Percentiles rank a stretch among this genome's conserved stretches.
phyloP scores from a whole-genome alignment of 2,113 vertebrate species.

The Pseudolaguvia tuberculata region DNA sequence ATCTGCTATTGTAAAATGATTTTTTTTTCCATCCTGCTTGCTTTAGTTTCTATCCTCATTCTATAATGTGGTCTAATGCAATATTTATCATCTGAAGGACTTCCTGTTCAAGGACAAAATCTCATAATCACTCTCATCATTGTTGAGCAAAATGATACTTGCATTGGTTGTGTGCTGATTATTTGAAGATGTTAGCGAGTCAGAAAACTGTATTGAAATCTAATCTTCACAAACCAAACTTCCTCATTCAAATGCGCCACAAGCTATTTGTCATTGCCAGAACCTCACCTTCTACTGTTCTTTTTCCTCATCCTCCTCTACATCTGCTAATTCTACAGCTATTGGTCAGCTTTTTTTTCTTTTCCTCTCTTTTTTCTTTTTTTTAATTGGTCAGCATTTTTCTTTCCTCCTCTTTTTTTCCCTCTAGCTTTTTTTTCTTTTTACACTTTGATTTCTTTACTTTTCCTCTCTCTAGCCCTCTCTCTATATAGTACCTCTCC shows the following conservation, averaged over 20 bases:
- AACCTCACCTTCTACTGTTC: conserved; percentile 68
- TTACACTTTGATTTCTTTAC: conserved; percentile 48
- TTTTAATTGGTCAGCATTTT: conserved; percentile 24
- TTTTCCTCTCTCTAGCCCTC: conserved; percentile 19
- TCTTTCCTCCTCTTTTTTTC: background rate
- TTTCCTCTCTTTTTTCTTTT: background rate
- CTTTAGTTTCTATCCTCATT: conserved; percentile 11
- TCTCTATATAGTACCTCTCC: conserved; percentile 51
- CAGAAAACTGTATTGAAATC: conserved; percentile 72
- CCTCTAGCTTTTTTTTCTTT: too few relatives aligned
- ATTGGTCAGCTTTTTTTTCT: conserved; percentile 24
- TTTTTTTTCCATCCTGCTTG: background rate
- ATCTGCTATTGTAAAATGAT: conserved; percentile 7
- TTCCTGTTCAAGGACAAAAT: conserved; percentile 62
- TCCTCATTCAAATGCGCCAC: conserved; percentile 67
- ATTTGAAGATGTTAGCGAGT: conserved; percentile 61
- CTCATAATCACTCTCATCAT: conserved; percentile 61
- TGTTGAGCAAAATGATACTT: conserved; percentile 63
- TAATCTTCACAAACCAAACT: conserved; percentile 74
- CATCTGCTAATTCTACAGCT: background rate
- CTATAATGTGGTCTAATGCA: conserved; percentile 35
- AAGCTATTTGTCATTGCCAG: conserved; percentile 73
- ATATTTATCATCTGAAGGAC: conserved; percentile 37
- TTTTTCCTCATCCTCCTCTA: conserved; percentile 47
- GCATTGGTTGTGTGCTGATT: conserved; percentile 66